A percentile compares a stretch with the other conserved stretches of the same genome.
Evolutionary conservation across 2,888 invertebrate species (phyloP).

Genomic region (Anthoptus insignis): DNA sequence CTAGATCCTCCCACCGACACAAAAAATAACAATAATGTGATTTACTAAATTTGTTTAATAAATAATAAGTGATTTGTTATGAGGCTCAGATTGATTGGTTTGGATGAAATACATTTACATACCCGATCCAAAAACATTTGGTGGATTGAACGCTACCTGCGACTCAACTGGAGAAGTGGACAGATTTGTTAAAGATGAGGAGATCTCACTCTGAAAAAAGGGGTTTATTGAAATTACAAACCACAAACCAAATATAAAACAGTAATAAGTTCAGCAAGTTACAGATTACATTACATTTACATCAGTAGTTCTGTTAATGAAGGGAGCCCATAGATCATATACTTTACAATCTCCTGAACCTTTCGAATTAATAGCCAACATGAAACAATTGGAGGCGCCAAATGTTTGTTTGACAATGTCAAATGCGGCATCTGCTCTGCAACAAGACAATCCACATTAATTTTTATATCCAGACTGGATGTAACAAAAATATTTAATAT

Average conservation of each 20-base stretch:
- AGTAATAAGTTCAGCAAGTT: background rate
- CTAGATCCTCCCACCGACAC: too few species aligned
- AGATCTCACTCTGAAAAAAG: conserved; percentile 47
- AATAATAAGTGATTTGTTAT: too few species aligned
- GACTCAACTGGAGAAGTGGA: conserved; percentile 63
- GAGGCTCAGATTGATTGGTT: conserved; percentile 57
- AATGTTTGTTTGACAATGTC: conserved; percentile 95
- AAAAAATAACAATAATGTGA: too few species aligned
- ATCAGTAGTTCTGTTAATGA: conserved; percentile 88
- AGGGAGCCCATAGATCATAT: conserved; percentile 96
- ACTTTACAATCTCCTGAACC: conserved; percentile 83
- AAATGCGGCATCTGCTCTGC: conserved; percentile 94
- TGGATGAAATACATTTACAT: too few species aligned
- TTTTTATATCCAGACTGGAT: conserved; percentile 9
- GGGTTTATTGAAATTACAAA: background rate
- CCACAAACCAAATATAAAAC: too few species aligned
- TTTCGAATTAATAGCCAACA: conserved; percentile 96
- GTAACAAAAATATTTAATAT: too few species aligned
- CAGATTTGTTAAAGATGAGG: too few species aligned
- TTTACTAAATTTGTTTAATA: too few species aligned
- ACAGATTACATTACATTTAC: conserved; percentile 66
- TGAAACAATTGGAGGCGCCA: conserved; percentile 95
- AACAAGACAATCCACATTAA: background rate
- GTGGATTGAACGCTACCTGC: conserved; percentile 55
- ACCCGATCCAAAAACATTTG: conserved; percentile 57